Conservation (phyloP, 2,113 vertebrate species). For the human (Homo sapiens) region GRCh38 chr12:123715001-123715500, state of each 20-base stretch:
- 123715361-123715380: background rate
- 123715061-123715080: too few species aligned
- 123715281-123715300: background rate
- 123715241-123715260: background rate
- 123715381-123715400: background rate
- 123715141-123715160: background rate
- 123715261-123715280: fast-evolving
- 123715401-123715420: background rate
- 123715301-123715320: fast-evolving
- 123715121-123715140: background rate
- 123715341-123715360: background rate
- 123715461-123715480: background rate
- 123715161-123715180: background rate
- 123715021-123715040: too few species aligned
- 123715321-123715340: background rate
- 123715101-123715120: background rate
- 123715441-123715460: background rate
- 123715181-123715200: background rate
- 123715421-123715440: background rate
- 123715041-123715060: too few species aligned
- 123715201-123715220: fast-evolving
- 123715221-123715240: background rate
- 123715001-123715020: too few species aligned
- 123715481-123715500: background rate
- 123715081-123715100: background rate